Conservation (phyloP, 1,140 invertebrate genomes). For the Lepidurus couesii region DNA sequence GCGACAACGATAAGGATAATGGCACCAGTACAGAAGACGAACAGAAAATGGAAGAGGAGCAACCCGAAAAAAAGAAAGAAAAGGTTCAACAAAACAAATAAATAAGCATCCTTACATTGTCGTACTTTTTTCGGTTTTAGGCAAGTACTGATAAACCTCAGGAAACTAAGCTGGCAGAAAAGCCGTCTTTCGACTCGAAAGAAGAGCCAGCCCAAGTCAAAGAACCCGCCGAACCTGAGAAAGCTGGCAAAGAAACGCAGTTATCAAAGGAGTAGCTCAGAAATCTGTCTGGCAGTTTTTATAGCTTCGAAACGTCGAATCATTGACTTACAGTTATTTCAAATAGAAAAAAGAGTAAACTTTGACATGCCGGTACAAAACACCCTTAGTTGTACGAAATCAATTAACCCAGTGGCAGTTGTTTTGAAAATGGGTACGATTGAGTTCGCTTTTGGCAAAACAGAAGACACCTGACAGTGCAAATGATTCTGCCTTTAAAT, state of each 20-base stretch:
- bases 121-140: background rate
- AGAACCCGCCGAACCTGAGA: constrained; percentile 25
- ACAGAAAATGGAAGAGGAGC: constrained; percentile 46
- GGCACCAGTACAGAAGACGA: constrained; percentile 43
- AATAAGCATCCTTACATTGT: background rate
- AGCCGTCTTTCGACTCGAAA: constrained; percentile 45
- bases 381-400: constrained; percentile 2
- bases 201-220: constrained; percentile 45
- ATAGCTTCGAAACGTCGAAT: background rate
- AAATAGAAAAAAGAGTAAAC: background rate
- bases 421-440: background rate
- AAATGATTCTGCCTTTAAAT: background rate
- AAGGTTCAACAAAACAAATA: background rate
- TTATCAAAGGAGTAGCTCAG: constrained; percentile 5
- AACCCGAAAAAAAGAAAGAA: constrained; percentile 42
- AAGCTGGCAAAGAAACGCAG: constrained; percentile 24
- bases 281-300: background rate
- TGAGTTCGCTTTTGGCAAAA: background rate
- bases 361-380: background rate
- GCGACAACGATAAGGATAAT: constrained; percentile 46
- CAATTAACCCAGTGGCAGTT: background rate
- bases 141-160: background rate
- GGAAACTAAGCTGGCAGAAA: constrained; percentile 25
- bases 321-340: background rate
- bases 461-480: constrained; percentile 8